Evolutionary conservation across 2,888 invertebrate species (phyloP).

Genomic region (Clanis bilineata): DNA sequence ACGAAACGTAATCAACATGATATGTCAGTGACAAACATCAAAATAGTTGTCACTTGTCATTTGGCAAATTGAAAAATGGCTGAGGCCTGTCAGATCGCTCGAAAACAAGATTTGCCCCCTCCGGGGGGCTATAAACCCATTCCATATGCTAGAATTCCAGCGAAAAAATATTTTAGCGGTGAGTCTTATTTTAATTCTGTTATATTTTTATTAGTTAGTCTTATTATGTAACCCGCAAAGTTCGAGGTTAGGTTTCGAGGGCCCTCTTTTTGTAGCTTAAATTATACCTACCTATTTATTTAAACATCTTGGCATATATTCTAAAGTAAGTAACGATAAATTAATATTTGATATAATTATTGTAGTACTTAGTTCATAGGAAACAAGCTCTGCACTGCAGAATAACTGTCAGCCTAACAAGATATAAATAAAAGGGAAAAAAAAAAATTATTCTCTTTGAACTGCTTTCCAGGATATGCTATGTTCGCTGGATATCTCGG

Average conservation of each 20-base stretch:
- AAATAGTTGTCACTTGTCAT: slow-evolving; percentile 18
- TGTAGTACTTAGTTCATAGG: too few species aligned
- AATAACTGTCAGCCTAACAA: too few species aligned
- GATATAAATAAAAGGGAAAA: too few species aligned
- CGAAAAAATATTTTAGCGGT: slow-evolving; percentile 88
- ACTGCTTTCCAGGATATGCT: slow-evolving; percentile 77
- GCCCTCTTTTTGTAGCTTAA: slow-evolving; percentile 26
- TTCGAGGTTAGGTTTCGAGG: slow-evolving; percentile 50
- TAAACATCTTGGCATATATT: too few species aligned
- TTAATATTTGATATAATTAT: not conserved
- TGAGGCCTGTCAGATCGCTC: slow-evolving; percentile 49
- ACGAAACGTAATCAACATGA: slow-evolving; percentile 15
- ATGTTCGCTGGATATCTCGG: slow-evolving; percentile 84
- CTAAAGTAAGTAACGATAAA: too few species aligned
- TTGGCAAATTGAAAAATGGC: slow-evolving; percentile 51
- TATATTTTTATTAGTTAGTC: slow-evolving; percentile 19
- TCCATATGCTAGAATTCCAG: slow-evolving; percentile 86
- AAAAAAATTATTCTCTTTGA: not conserved
- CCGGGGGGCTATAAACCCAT: slow-evolving; percentile 93
- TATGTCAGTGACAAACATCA: slow-evolving; percentile 3
- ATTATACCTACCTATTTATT: not conserved
- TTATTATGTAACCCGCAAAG: slow-evolving; percentile 67
- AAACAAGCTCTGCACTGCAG: too few species aligned
- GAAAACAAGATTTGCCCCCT: slow-evolving; percentile 95
- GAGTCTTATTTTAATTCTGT: slow-evolving; percentile 36